These are phyloP conservation scores for Heptranchias perlo DNA, from an alignment of 2,113 vertebrate genomes.

Conservation along the genomic window DNA sequence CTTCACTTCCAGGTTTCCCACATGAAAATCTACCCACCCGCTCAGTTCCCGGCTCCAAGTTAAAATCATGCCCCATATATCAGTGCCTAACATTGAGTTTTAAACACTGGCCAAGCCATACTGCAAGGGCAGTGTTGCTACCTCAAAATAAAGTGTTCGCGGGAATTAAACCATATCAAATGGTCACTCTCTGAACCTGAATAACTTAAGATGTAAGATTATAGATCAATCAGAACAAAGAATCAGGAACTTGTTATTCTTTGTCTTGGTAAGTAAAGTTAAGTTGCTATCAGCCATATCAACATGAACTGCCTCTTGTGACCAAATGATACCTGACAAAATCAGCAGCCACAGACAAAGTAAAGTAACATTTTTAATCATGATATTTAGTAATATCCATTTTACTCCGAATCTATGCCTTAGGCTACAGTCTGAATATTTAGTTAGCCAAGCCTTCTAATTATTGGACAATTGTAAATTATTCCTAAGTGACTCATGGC, in stretches of 20 bases:
- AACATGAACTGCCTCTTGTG: no score
- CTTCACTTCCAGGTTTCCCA: no score
- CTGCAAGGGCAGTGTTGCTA: background rate
- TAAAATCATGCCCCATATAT: no score
- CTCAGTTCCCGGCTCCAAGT: no score
- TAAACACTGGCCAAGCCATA: background rate
- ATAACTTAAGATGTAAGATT: no score
- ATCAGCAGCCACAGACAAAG: no score
- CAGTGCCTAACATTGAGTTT: background rate
- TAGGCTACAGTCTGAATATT: background rate
- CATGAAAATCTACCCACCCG: no score
- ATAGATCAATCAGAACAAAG: no score
- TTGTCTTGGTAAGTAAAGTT: no score
- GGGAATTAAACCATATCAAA: background rate
- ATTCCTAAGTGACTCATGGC: background rate
- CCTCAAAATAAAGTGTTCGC: background rate
- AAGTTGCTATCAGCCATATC: no score
- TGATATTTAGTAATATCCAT: background rate
- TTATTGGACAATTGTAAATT: background rate
- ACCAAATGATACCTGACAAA: no score
- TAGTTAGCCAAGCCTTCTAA: background rate
- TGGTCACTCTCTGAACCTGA: background rate
- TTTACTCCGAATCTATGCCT: background rate
- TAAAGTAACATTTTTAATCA: background rate
- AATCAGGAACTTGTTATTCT: no score